Evolutionary conservation across 2,113 vertebrate species (phyloP).

Genomic region (Circaetus cinerascens): DNA sequence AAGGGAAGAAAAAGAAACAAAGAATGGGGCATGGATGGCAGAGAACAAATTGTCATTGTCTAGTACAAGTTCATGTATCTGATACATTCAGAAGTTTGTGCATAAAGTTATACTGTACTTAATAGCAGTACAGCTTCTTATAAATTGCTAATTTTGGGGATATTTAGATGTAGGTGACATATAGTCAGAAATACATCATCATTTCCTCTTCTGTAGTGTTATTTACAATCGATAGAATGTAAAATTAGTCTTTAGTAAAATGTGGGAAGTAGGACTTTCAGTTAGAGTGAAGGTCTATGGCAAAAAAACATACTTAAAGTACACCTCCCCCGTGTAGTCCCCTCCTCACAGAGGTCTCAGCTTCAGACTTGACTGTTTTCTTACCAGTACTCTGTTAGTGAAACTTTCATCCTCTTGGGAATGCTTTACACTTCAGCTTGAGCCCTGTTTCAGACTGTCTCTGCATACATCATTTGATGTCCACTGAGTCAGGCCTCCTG

Average conservation of each 20-base stretch:
- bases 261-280: not conserved
- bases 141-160: not conserved
- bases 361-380: not conserved
- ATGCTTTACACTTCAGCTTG: not conserved
- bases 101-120: not conserved
- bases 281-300: not conserved
- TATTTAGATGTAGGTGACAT: not conserved
- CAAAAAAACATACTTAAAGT: fast-evolving
- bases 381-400: not conserved
- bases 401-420: not conserved
- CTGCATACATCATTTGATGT: not conserved
- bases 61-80: not conserved
- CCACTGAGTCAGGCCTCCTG: not conserved
- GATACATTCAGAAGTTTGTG: not conserved
- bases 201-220: not conserved
- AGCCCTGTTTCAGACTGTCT: not conserved
- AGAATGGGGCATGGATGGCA: not conserved
- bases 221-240: not conserved
- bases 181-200: not conserved
- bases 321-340: fast-evolving
- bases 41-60: not conserved
- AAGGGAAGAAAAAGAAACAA: not conserved
- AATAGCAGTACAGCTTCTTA: not conserved
- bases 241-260: not conserved
- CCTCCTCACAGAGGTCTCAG: not conserved